A percentile compares a stretch with the other conserved stretches of the same genome.
Conservation (phyloP, 2,797 vertebrate genomes). For the Coregonus ussuriensis region DNA sequence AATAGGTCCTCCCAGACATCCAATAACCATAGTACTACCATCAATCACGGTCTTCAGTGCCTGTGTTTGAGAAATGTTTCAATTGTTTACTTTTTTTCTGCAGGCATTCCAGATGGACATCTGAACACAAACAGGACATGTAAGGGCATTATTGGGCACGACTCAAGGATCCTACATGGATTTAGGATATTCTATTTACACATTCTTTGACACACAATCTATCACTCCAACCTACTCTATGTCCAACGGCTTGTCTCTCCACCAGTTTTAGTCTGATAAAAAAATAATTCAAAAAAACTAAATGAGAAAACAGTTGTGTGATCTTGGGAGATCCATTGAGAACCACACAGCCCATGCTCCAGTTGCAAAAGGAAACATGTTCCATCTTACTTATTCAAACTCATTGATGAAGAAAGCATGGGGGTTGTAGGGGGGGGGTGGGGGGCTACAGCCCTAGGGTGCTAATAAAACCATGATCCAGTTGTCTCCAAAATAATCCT, state of each 20-base stretch:
- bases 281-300: constrained; percentile 28
- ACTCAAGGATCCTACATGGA: constrained; percentile 34
- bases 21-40: constrained; percentile 39
- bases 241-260: constrained; percentile 20
- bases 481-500: constrained; percentile 54
- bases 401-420: constrained; percentile 38
- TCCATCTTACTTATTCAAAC: constrained; percentile 36
- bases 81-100: constrained; percentile 10
- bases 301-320: constrained; percentile 32
- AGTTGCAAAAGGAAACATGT: constrained; percentile 55
- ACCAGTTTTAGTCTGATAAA: constrained; percentile 32
- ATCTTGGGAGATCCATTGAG: constrained; percentile 19
- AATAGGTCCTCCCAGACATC: constrained; percentile 64
- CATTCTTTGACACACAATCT: constrained; percentile 51
- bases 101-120: constrained; percentile 16
- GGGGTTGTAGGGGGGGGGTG: not conserved
- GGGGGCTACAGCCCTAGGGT: constrained; percentile 33
- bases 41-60: constrained; percentile 50
- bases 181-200: constrained; percentile 55
- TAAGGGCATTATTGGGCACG: constrained; percentile 23
- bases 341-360: constrained; percentile 51
- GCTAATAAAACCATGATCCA: constrained; percentile 65
- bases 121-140: constrained; percentile 18
- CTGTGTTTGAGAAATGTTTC: constrained; percentile 37
- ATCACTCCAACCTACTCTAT: constrained; percentile 24